Conservation (phyloP, 1,140 invertebrate species). For the Ganaspis sp. region DNA sequence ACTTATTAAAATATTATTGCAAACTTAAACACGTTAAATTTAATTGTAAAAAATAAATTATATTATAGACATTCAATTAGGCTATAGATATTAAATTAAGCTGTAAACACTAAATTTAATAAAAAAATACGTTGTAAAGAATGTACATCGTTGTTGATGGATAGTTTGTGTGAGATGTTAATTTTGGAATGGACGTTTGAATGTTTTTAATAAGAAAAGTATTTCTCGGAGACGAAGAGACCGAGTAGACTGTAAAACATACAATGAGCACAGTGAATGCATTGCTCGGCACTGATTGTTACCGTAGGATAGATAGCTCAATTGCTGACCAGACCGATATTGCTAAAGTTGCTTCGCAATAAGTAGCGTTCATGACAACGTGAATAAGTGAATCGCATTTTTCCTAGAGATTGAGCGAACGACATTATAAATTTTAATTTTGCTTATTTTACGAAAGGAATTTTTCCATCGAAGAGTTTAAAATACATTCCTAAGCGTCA, state of each 20-base stretch:
- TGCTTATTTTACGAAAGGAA: neutral
- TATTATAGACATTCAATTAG: no score
- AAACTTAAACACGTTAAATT: no score
- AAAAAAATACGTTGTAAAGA: no score
- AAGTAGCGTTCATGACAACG: constrained; percentile 51
- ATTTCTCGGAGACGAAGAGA: neutral
- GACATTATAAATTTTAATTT: constrained; percentile 42
- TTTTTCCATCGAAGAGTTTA: no score
- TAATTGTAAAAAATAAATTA: no score
- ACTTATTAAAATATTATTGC: no score
- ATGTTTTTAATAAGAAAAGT: neutral
- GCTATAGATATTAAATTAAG: no score
- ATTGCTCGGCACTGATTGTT: constrained; percentile 62
- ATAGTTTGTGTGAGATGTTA: no score
- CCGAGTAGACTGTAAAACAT: constrained; percentile 23
- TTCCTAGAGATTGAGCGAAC: neutral
- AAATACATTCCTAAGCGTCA: no score
- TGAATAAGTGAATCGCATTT: constrained; percentile 23
- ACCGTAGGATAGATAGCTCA: constrained; percentile 63
- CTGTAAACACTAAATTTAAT: no score
- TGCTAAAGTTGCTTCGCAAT: constrained; percentile 59
- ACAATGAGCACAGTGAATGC: constrained; percentile 59
- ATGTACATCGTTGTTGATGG: no score
- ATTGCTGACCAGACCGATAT: constrained; percentile 56
- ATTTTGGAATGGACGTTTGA: no score